Base-by-base conservation (phyloP, 2,888 invertebrate species). In the Scaptodrosophila latifasciaeformis region DNA sequence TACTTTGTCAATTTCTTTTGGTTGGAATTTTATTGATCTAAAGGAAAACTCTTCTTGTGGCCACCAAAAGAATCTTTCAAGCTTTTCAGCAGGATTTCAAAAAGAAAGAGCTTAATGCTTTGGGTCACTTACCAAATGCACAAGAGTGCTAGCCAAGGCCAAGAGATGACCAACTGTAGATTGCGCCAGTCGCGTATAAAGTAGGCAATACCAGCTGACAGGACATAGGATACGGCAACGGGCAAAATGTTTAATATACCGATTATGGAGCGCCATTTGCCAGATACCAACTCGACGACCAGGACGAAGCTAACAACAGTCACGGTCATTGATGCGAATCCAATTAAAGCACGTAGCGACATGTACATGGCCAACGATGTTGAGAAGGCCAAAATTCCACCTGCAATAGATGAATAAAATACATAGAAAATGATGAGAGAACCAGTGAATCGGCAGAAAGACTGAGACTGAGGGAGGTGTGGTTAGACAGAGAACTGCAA, bases 261-360 rank as follows among this genome's bases (percentile, higher is more conserved):
- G 57, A 90, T 88, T 56, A 91, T 88, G 35, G 90, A 90, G 59
- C 91, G 86, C 90, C 90, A 90, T 74, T 89, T 88, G 34, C 90
- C 90, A 56, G 90, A 90, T 15, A 91, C 90, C 57, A 91, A 81
- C 85, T 91, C 91, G 70, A 91, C 89, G 48, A 90, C 89, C 39
- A 91, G 85, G 24, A 92, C 91, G 83, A 91, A 91, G 54, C 90
- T 90, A 46, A 94, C 93, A 65, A 94, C 91, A 60, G 84, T 81
- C 64, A 86, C 85, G 54, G 91, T 90, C 77, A 91, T 90, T 54
- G 90, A 90, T 64, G 90, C 88, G 84, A 89, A 90, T 58, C 91
- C 92, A 66, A 90, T 86, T 58, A 90, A 79, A 58, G 89, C 88
- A 63, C 91, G 86, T 45, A 86, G 67, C 62, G 82, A 69, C 86